phyloP scores from a whole-genome alignment of 2,888 invertebrate genomes.

The Entomobrya proxima region DNA sequence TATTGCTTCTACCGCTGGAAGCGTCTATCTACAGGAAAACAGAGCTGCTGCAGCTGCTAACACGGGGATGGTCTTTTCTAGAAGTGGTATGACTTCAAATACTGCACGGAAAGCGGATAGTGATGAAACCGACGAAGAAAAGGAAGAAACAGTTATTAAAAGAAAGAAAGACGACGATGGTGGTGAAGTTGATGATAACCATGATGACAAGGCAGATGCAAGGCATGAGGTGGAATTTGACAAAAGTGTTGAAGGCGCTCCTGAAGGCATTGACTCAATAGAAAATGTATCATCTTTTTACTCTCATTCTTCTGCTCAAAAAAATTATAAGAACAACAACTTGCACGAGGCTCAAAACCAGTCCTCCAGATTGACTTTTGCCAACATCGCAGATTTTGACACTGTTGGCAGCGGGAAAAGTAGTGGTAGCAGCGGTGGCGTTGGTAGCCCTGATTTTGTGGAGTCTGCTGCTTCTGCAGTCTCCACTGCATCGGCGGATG shows the following conservation, averaged over 20 bases:
- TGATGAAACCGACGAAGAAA: neutral
- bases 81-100: neutral
- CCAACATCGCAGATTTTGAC: slow-evolving; percentile 53
- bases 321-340: slow-evolving; percentile 53
- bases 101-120: neutral
- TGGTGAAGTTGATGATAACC: slow-evolving; percentile 25
- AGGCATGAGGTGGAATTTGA: slow-evolving; percentile 24
- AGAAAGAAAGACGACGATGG: slow-evolving; percentile 1
- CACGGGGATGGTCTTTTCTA: neutral
- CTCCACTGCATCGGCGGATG: slow-evolving; percentile 63
- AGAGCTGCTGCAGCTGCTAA: neutral
- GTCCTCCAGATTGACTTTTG: slow-evolving; percentile 61
- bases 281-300: slow-evolving; percentile 52
- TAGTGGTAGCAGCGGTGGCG: neutral
- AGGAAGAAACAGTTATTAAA: neutral
- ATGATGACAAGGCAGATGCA: neutral
- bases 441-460: slow-evolving; percentile 22
- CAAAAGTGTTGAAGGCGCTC: slow-evolving; percentile 55
- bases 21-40: neutral
- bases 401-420: slow-evolving; percentile 19
- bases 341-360: slow-evolving; percentile 40
- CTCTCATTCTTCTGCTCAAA: neutral
- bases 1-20: neutral
- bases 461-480: slow-evolving; percentile 24
- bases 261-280: slow-evolving; percentile 58